These are phyloP conservation scores for Emys orbicularis DNA, from an alignment of 2,797 vertebrate species.

Conservation along the genomic window DNA sequence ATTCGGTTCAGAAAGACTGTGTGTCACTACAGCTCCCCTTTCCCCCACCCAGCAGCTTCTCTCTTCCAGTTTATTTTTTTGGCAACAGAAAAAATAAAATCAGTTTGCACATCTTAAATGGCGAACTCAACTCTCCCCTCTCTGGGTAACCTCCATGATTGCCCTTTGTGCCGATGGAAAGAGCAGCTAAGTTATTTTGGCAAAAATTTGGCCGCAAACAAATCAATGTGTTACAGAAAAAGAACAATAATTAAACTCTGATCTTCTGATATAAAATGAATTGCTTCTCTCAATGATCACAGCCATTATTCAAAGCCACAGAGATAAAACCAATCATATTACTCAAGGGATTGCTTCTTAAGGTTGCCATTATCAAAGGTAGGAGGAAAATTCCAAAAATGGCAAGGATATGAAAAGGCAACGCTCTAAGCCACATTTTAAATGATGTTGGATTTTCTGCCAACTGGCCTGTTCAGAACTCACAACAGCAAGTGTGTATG, in stretches of 20 bases:
- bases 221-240: conserved; percentile 53
- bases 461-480: conserved; percentile 61
- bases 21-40: conserved; percentile 1
- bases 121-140: conserved; percentile 45
- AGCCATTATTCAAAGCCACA: conserved; percentile 71
- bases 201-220: conserved; percentile 42
- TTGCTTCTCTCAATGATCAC: conserved; percentile 68
- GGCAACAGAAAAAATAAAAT: conserved; percentile 48
- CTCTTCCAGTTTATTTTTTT: background rate
- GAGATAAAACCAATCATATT: conserved; percentile 72
- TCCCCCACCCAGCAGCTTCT: conserved; percentile 39
- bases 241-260: conserved; percentile 71
- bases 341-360: conserved; percentile 77
- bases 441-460: conserved; percentile 67
- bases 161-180: conserved; percentile 68
- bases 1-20: conserved; percentile 57
- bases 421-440: conserved; percentile 68
- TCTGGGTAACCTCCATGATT: conserved; percentile 62
- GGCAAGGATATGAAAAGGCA: conserved; percentile 56
- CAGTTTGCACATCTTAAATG: conserved; percentile 18
- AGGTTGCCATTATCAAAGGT: conserved; percentile 77
- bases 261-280: conserved; percentile 69
- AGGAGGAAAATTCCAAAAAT: conserved; percentile 68
- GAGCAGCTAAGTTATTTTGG: conserved; percentile 39
- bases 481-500: conserved; percentile 52